These are phyloP conservation scores for Apamea crenata DNA, from an alignment of 2,888 invertebrate genomes.

Conservation along the genomic window DNA sequence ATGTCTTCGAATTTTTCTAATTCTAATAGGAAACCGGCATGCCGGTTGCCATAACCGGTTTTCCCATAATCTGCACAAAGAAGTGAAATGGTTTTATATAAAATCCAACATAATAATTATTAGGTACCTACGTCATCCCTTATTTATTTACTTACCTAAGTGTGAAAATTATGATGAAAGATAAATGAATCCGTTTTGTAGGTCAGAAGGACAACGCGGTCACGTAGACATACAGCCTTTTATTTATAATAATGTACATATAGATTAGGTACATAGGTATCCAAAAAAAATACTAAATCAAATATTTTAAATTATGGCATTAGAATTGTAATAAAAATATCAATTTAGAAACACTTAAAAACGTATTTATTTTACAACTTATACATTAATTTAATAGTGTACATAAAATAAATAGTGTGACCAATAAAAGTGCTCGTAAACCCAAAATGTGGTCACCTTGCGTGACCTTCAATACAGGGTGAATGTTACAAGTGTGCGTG, in stretches of 20 bases:
- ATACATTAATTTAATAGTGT: conserved; percentile 8
- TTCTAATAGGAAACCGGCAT: too few species aligned
- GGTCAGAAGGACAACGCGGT: neutral
- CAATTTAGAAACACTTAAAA: conserved; percentile 8
- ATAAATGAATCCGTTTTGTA: neutral
- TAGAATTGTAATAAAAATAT: neutral
- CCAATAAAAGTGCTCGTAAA: conserved; percentile 34
- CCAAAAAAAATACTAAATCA: neutral
- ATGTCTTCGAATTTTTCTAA: too few species aligned
- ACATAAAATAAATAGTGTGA: conserved; percentile 46
- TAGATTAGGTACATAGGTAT: neutral
- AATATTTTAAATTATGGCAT: neutral
- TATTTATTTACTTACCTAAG: neutral
- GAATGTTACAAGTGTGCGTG: neutral
- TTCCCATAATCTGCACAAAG: too few species aligned
- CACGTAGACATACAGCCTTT: neutral
- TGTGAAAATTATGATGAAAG: too few species aligned
- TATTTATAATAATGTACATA: neutral
- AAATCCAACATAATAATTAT: too few species aligned
- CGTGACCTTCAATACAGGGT: conserved; percentile 20
- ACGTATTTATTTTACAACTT: conserved; percentile 13
- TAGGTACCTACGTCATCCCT: neutral
- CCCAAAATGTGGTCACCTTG: conserved; percentile 4
- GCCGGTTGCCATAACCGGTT: too few species aligned
- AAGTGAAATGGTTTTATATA: too few species aligned